Conservation (phyloP, 2,888 invertebrate genomes). For the Dasysyrphus tricinctus region DNA sequence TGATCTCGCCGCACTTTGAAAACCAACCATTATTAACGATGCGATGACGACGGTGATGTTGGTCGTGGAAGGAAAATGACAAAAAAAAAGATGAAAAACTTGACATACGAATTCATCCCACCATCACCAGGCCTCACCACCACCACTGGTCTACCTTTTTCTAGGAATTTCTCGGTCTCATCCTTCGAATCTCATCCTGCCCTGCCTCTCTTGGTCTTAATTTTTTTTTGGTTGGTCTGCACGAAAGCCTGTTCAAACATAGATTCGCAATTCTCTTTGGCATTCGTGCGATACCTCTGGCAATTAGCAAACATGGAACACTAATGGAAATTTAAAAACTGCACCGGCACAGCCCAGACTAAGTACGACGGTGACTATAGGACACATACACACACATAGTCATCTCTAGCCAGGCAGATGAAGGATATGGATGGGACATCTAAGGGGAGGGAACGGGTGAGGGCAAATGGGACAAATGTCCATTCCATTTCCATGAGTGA, state of each 20-base stretch:
- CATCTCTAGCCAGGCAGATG: conserved; percentile 3
- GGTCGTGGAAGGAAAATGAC: neutral
- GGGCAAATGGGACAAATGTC: conserved; percentile 47
- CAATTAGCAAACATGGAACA: conserved; percentile 75
- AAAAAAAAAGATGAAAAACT: conserved; percentile 17
- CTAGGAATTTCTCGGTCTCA: neutral
- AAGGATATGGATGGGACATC: neutral
- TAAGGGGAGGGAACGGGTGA: neutral
- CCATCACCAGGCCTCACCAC: neutral
- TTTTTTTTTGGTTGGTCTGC: conserved; percentile 39
- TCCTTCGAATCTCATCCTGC: conserved; percentile 1
- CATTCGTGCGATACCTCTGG: conserved; percentile 72
- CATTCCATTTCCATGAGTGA: conserved; percentile 65
- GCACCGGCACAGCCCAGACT: conserved; percentile 37
- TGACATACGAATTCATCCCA: conserved; percentile 40
- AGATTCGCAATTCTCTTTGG: conserved; percentile 72
- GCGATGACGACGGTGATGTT: neutral
- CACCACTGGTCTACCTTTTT: neutral
- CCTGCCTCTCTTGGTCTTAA: conserved; percentile 28
- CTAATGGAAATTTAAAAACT: conserved; percentile 75
- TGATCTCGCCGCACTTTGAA: conserved; percentile 52
- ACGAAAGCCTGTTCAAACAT: conserved; percentile 57
- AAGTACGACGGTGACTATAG: neutral
- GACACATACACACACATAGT: neutral
- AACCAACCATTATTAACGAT: conserved; percentile 25